Base-by-base conservation (phyloP, 2,797 vertebrate genomes). In the Cephalopachus bancanus region DNA sequence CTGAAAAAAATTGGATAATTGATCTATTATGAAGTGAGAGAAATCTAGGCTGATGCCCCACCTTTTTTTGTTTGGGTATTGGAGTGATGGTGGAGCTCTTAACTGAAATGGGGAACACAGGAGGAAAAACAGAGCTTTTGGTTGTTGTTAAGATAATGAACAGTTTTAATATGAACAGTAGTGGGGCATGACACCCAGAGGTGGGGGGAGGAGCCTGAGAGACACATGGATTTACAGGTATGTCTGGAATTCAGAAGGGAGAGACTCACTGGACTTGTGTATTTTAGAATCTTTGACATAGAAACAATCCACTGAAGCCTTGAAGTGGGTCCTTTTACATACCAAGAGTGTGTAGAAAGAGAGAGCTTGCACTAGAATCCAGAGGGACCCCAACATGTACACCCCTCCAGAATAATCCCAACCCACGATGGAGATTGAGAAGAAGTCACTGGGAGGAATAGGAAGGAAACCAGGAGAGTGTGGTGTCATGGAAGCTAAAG, bases 351-450 rank as follows among this genome's bases (percentile, higher is more conserved):
- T n/a, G 16, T 14, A 16, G n/a, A 78, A 57, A 59, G 71, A 89
- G 57, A 69, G 55, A 88, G 55, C 74, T 78, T 49, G 24, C 44
- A 59, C n/a, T 33, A 89, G 69, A 93, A 53, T 88, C 16, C 12
- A 10, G 49, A 79, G 80, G 67, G 72, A 33, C 11, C 4, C 17
- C 65, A 15, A 8, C 1, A 2, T 3, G 8, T 37, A 24, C 16
- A 5, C 20, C 10, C 24, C 20, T 33, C 44, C 19, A 83, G 88
- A 65, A 7, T 15, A 87, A 8, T 67, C 44, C 14, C 26, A 55
- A 3, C 22, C 55, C 64, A 4, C 7, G 1, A 5, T 0, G 22
- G 15, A 75, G 44, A 10, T 26, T 24, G 26, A 55, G 9, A 22
- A 15, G 20, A 22, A 15, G 20, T 51, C 3, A 0, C 28, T 60